Evolutionary conservation across 2,113 vertebrate species (phyloP).

Genomic region (Trichechus manatus): DNA sequence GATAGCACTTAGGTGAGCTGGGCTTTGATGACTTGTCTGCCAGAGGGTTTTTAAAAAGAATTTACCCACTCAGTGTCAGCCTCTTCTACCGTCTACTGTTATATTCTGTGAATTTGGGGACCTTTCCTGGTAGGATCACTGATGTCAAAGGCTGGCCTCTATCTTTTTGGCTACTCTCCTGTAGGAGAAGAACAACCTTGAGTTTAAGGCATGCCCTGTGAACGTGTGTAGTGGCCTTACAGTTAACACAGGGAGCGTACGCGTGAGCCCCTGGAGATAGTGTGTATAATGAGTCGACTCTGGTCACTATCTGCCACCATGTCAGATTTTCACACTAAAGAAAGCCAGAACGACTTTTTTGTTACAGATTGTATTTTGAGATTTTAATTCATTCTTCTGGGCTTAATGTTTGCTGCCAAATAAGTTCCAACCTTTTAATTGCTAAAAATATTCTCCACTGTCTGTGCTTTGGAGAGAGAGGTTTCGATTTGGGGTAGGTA

Average conservation of each 20-base stretch:
- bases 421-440: slow-evolving; percentile 53
- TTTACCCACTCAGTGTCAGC: background rate
- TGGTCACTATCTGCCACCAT: background rate
- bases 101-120: background rate
- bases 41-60: background rate
- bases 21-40: slow-evolving; percentile 28
- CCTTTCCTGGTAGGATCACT: background rate
- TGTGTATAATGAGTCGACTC: background rate
- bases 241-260: background rate
- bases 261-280: background rate
- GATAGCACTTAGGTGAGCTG: slow-evolving; percentile 35
- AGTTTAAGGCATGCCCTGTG: background rate
- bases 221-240: background rate
- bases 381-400: slow-evolving; percentile 14
- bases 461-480: background rate
- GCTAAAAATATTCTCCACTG: background rate
- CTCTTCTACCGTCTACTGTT: background rate
- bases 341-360: slow-evolving; percentile 2
- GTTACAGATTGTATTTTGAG: background rate
- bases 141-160: background rate
- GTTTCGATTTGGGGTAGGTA: background rate
- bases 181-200: background rate
- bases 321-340: background rate
- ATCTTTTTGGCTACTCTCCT: background rate
- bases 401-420: background rate